phyloP scores from a whole-genome alignment of 2,113 vertebrate species.

The Gopherus flavomarginatus region DNA sequence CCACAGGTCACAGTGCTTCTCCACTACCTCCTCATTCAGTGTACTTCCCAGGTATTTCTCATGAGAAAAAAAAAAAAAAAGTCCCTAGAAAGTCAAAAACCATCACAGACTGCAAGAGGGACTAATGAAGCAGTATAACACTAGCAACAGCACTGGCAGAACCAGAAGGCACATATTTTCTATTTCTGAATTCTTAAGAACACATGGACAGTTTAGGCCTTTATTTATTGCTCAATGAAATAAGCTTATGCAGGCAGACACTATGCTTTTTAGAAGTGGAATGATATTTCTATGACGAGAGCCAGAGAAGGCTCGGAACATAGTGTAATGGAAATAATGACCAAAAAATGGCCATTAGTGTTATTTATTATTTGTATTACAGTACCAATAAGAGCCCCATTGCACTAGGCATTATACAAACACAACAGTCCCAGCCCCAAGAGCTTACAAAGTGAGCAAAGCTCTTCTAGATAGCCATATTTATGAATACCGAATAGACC shows the following conservation, averaged over 20 bases:
- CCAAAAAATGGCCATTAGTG: neutral
- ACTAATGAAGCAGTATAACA: neutral
- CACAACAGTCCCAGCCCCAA: neutral
- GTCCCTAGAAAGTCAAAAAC: neutral
- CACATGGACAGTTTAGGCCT: neutral
- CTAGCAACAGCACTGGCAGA: neutral
- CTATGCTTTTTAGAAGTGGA: neutral
- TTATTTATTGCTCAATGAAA: neutral
- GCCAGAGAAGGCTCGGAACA: neutral
- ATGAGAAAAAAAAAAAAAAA: neutral
- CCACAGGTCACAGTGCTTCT: neutral
- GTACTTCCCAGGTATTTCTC: slow-evolving; percentile 32
- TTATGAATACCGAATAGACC: neutral
- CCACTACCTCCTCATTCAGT: slow-evolving; percentile 25
- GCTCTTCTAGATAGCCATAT: neutral
- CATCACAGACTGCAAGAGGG: neutral
- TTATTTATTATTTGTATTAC: neutral
- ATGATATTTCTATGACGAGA: neutral
- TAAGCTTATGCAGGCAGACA: neutral
- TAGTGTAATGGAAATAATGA: neutral
- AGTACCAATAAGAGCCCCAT: neutral
- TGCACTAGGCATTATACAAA: neutral
- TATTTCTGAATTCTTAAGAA: neutral
- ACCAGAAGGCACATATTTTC: neutral
- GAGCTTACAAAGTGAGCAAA: neutral